Conservation (phyloP, 2,797 vertebrate species). For the Vireo griseus region DNA sequence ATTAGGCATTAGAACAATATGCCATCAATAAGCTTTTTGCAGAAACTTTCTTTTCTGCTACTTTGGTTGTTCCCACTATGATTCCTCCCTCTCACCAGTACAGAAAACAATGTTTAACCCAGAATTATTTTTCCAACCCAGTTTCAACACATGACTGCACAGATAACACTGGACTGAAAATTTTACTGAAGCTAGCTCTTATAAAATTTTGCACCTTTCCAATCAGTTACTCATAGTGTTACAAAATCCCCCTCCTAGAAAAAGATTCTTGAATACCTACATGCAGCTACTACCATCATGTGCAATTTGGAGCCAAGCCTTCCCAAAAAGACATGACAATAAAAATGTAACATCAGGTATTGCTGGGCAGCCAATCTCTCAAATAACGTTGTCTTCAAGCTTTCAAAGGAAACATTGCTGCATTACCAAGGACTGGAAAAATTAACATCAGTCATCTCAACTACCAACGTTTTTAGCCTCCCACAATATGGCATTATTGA, state of each 20-base stretch:
- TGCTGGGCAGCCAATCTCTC: background rate
- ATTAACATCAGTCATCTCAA: background rate
- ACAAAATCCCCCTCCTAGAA: background rate
- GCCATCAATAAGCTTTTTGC: background rate
- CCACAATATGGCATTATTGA: background rate
- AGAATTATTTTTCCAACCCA: background rate
- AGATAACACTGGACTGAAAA: background rate
- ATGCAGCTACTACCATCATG: background rate
- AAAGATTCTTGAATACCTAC: background rate
- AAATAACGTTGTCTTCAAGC: background rate
- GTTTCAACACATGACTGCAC: background rate
- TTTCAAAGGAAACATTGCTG: background rate
- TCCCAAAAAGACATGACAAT: background rate
- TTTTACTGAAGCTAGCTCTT: background rate
- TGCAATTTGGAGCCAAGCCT: background rate
- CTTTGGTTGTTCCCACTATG: rapidly evolving
- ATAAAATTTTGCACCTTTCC: background rate
- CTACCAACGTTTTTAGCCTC: background rate
- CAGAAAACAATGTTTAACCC: background rate
- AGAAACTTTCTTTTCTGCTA: background rate
- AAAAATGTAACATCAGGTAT: background rate
- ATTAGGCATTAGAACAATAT: background rate
- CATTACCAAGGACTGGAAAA: background rate
- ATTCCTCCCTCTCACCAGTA: background rate
- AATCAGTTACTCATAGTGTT: background rate